phyloP scores from a whole-genome alignment of 2,888 invertebrate genomes.

The Dendrolimus houi region DNA sequence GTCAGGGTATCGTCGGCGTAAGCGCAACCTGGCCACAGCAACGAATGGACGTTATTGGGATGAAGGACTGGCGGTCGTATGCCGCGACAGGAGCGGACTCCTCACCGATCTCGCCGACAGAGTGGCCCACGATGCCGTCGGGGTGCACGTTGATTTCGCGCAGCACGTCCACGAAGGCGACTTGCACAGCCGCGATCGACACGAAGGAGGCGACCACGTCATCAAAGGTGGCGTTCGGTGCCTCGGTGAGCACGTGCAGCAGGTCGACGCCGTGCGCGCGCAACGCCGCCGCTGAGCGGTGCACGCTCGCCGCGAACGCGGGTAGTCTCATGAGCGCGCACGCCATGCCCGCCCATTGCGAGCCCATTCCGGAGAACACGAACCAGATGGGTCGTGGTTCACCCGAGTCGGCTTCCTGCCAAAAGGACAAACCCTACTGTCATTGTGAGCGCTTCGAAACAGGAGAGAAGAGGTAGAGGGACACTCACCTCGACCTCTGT shows the following conservation, averaged over 20 bases:
- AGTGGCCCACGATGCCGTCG: constrained; percentile 97
- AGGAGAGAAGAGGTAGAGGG: neutral
- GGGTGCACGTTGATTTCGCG: constrained; percentile 85
- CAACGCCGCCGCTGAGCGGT: constrained; percentile 85
- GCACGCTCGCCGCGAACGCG: constrained; percentile 86
- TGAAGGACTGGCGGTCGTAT: neutral
- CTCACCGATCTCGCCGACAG: constrained; percentile 89
- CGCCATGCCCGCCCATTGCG: constrained; percentile 98
- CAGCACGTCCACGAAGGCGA: constrained; percentile 94
- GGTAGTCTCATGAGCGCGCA: constrained; percentile 89
- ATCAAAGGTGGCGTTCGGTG: constrained; percentile 86
- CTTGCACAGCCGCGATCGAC: constrained; percentile 96
- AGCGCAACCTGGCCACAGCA: constrained; percentile 83
- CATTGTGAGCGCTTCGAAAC: neutral
- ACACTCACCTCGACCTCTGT: constrained; percentile 30
- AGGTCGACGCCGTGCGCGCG: constrained; percentile 89
- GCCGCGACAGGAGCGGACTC: neutral
- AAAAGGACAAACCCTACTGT: neutral
- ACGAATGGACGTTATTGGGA: too few relatives aligned
- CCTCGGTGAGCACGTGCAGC: constrained; percentile 85
- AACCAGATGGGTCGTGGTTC: constrained; percentile 91
- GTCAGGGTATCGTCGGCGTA: constrained; percentile 98
- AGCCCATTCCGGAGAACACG: constrained; percentile 98
- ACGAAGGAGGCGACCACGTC: constrained; percentile 94
- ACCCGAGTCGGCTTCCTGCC: constrained; percentile 44